A percentile compares a stretch with the other conserved stretches of the same genome.
These are phyloP conservation scores for Atopsyche davidsoni DNA, from an alignment of 1,140 invertebrate species.

Conservation along the genomic window DNA sequence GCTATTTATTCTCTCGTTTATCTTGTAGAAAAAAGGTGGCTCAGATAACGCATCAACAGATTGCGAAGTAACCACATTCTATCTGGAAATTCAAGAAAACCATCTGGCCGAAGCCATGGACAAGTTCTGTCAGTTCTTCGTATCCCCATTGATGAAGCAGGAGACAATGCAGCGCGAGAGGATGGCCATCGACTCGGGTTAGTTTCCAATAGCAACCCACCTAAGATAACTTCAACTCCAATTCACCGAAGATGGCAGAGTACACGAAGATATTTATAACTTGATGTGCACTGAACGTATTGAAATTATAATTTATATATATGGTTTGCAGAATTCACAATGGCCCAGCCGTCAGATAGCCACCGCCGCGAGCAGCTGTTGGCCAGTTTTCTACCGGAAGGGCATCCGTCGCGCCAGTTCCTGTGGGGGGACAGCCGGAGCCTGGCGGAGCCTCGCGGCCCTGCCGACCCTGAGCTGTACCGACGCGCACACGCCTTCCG, in stretches of 20 bases:
- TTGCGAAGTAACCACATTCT: constrained; percentile 77
- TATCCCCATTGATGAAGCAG: constrained; percentile 77
- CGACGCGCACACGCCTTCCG: constrained; percentile 70
- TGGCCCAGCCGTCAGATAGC: constrained; percentile 60
- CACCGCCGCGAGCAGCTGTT: constrained; percentile 70
- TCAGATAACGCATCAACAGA: constrained; percentile 79
- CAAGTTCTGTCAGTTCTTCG: constrained; percentile 88
- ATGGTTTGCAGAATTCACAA: constrained; percentile 68
- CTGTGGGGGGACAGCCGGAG: constrained; percentile 80
- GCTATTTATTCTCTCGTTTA: constrained; percentile 3
- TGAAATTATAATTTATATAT: too few relatives aligned
- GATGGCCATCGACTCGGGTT: constrained; percentile 87
- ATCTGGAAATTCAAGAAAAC: constrained; percentile 81
- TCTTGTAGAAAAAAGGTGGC: constrained; percentile 64
- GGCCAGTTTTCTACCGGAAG: constrained; percentile 55
- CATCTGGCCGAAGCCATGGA: constrained; percentile 68
- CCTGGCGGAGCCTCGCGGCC: constrained; percentile 59
- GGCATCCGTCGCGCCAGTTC: constrained; percentile 73
- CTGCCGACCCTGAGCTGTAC: constrained; percentile 57
- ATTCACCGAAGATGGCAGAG: too few relatives aligned
- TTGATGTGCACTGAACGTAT: too few relatives aligned
- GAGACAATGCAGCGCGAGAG: constrained; percentile 84
- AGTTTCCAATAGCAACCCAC: too few relatives aligned
- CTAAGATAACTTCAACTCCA: too few relatives aligned
- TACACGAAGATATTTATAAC: too few relatives aligned